phyloP scores from a whole-genome alignment of 2,113 vertebrate genomes.

The Hemicordylus capensis region DNA sequence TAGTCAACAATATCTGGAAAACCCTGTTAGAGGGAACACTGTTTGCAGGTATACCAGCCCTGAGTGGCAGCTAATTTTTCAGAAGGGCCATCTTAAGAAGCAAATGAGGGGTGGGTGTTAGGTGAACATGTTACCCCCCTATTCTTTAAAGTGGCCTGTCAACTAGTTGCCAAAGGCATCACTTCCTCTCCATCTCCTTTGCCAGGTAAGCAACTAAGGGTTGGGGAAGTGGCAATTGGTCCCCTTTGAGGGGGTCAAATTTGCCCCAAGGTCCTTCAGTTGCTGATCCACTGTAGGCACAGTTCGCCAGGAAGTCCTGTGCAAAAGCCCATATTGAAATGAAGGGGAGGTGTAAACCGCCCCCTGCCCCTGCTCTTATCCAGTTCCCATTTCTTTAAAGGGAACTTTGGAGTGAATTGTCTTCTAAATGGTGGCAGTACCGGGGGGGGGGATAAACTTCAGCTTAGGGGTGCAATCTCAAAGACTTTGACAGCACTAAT shows the following conservation, averaged over 20 bases:
- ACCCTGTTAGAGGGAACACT: too few relatives aligned
- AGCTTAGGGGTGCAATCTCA: too few relatives aligned
- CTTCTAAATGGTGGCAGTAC: background rate
- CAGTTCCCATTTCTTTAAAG: too few relatives aligned
- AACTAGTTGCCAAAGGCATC: background rate
- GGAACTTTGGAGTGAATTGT: background rate
- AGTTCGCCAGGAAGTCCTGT: background rate
- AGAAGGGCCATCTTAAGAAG: background rate
- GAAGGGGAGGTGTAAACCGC: too few relatives aligned
- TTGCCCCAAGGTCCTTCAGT: background rate
- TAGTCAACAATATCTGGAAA: too few relatives aligned
- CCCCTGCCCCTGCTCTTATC: too few relatives aligned
- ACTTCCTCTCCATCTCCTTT: background rate
- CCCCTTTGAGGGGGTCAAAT: background rate
- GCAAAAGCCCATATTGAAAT: background rate
- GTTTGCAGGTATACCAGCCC: too few relatives aligned
- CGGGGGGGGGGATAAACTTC: too few relatives aligned
- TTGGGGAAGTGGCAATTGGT: background rate
- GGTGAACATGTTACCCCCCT: background rate
- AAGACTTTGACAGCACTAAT: background rate
- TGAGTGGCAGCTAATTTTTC: background rate
- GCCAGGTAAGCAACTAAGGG: background rate
- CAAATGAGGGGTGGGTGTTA: background rate
- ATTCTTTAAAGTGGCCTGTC: background rate
- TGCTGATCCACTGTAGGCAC: background rate